A percentile compares a stretch with the other conserved stretches of the same genome.
phyloP scores from a whole-genome alignment of 2,113 vertebrate species.

The Arizona elegans region DNA sequence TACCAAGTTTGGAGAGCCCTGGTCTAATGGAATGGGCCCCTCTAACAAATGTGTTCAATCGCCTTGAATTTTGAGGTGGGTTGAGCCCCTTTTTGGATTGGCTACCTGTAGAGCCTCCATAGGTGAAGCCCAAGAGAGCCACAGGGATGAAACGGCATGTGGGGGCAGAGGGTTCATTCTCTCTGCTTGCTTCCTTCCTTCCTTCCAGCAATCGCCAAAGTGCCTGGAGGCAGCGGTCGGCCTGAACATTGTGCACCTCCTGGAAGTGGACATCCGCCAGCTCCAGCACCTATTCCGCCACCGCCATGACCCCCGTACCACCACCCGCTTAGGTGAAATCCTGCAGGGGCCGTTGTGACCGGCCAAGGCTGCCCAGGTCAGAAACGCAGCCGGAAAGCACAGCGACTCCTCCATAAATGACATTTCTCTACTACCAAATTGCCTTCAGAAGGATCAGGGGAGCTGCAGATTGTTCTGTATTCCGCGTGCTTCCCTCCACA shows the following conservation, averaged over 20 bases:
- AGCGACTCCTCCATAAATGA: not conserved
- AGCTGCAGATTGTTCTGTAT: not conserved
- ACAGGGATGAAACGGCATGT: too few species aligned
- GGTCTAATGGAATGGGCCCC: not conserved
- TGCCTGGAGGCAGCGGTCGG: slow-evolving; percentile 24
- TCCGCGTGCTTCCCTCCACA: not conserved
- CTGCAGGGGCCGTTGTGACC: not conserved
- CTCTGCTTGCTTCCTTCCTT: too few species aligned
- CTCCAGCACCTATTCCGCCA: not conserved
- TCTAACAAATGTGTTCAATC: not conserved
- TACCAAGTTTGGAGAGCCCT: not conserved
- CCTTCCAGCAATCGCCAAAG: slow-evolving; percentile 3
- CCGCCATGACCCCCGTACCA: accelerated
- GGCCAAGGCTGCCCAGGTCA: not conserved
- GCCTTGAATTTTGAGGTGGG: not conserved
- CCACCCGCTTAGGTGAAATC: not conserved
- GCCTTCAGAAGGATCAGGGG: not conserved
- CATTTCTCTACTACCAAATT: not conserved
- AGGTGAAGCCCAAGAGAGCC: not conserved
- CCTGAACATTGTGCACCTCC: slow-evolving; percentile 27
- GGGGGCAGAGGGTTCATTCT: accelerated
- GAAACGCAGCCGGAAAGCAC: not conserved
- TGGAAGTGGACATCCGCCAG: not conserved
- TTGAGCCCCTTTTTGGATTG: not conserved
- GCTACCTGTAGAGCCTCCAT: not conserved